phyloP scores from a whole-genome alignment of 2,888 invertebrate species.

The Lapara coniferarum region DNA sequence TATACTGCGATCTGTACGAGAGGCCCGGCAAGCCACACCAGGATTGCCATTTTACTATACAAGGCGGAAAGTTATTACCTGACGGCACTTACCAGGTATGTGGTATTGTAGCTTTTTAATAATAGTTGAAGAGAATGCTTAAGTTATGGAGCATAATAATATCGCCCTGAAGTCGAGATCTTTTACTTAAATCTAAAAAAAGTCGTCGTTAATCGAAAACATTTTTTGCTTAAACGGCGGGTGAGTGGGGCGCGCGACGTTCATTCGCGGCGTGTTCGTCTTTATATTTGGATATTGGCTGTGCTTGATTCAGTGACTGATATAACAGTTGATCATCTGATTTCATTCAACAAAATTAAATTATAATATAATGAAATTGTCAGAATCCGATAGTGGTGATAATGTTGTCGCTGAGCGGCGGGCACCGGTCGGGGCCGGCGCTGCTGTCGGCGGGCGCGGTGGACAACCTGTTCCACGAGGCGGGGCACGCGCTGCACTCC shows the following conservation, averaged over 20 bases:
- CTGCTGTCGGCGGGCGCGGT: constrained; percentile 92
- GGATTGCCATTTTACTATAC: constrained; percentile 99
- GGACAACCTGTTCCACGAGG: constrained; percentile 99
- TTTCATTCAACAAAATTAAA: too few relatives aligned
- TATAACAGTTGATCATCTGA: too few relatives aligned
- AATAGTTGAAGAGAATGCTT: neutral
- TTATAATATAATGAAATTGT: too few relatives aligned
- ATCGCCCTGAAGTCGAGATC: too few relatives aligned
- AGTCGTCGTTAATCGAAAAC: too few relatives aligned
- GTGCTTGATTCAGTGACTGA: too few relatives aligned
- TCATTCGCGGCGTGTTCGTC: too few relatives aligned
- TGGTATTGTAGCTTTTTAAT: neutral
- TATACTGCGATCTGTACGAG: constrained; percentile 99
- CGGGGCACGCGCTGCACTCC: constrained; percentile 99
- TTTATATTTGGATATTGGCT: too few relatives aligned
- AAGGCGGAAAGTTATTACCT: constrained; percentile 91
- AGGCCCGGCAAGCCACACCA: constrained; percentile 96
- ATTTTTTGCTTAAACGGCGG: too few relatives aligned
- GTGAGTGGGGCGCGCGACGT: too few relatives aligned
- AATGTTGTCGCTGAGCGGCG: constrained; percentile 93
- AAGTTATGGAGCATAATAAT: too few relatives aligned
- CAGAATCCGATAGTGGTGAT: constrained; percentile 95
- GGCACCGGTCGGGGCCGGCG: constrained; percentile 88
- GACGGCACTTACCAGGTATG: constrained; percentile 92
- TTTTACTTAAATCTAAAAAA: too few relatives aligned